Evolutionary conservation across 2,113 vertebrate genomes (phyloP).

Genomic region (Bubalus kerabau): DNA sequence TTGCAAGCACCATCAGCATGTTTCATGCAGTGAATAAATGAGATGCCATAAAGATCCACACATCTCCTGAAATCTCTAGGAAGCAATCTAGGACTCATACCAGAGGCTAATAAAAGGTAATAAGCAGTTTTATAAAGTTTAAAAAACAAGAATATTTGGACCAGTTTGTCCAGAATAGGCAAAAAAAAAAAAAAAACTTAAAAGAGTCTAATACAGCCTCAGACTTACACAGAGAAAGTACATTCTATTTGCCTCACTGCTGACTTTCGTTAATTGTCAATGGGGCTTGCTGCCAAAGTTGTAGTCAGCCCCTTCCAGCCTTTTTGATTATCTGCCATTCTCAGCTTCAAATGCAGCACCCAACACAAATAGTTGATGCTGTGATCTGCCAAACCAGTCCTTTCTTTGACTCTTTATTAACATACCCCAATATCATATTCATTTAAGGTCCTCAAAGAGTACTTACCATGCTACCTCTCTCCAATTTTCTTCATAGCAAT

Average conservation of each 20-base stretch:
- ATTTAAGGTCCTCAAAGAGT: background rate
- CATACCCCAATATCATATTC: background rate
- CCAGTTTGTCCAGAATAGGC: background rate
- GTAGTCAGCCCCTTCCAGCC: background rate
- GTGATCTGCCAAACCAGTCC: background rate
- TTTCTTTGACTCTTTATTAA: constrained; percentile 11
- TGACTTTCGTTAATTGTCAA: constrained; percentile 51
- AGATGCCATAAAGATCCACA: background rate
- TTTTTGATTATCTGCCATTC: constrained; percentile 38
- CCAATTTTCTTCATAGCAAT: background rate
- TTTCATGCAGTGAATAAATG: constrained; percentile 61
- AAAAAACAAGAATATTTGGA: constrained; percentile 16
- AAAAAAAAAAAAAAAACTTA: background rate
- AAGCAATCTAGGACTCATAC: constrained; percentile 50
- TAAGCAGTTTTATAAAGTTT: constrained; percentile 29
- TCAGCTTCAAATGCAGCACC: constrained; percentile 14
- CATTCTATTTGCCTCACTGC: constrained; percentile 6
- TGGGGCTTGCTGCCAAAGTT: constrained; percentile 39
- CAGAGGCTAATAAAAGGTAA: constrained; percentile 58
- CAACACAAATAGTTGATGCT: background rate
- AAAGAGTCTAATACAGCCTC: background rate
- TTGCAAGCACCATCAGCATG: constrained; percentile 45
- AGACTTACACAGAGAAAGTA: constrained; percentile 27
- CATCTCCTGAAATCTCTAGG: constrained; percentile 41
- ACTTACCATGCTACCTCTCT: background rate